Percentiles rank a stretch among this genome's conserved stretches.
These are phyloP conservation scores for Benthosema pterotum DNA, from an alignment of 2,797 vertebrate genomes.

Conservation along the genomic window DNA sequence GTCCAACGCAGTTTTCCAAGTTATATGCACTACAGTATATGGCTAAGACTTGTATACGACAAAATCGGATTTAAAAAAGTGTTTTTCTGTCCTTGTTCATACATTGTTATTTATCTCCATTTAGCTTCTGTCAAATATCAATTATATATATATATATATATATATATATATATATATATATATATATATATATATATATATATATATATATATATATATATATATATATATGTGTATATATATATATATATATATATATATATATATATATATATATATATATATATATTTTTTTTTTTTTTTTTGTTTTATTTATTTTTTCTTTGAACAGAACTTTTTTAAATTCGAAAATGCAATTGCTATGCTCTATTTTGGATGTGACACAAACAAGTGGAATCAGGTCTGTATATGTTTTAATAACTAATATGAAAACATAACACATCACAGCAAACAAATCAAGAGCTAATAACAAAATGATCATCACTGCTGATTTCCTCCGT, in stretches of 20 bases:
- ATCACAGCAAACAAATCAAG: not conserved
- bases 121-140: too few relatives aligned
- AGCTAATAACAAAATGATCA: slow-evolving; percentile 3
- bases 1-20: not conserved
- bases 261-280: too few relatives aligned
- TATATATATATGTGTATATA: too few relatives aligned
- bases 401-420: not conserved
- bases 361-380: not conserved
- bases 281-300: too few relatives aligned
- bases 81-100: too few relatives aligned
- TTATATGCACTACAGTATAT: not conserved
- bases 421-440: not conserved
- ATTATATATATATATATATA: too few relatives aligned
- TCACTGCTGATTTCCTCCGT: not conserved
- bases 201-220: too few relatives aligned
- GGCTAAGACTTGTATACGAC: not conserved
- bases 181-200: too few relatives aligned
- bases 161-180: too few relatives aligned
- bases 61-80: not conserved
- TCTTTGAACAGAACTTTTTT: not conserved
- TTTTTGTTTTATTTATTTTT: not conserved
- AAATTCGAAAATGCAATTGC: not conserved
- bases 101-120: too few relatives aligned
- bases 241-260: too few relatives aligned
- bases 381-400: not conserved